Conservation (phyloP, 2,113 vertebrate genomes). For the Malurus alboscapulatus region DNA sequence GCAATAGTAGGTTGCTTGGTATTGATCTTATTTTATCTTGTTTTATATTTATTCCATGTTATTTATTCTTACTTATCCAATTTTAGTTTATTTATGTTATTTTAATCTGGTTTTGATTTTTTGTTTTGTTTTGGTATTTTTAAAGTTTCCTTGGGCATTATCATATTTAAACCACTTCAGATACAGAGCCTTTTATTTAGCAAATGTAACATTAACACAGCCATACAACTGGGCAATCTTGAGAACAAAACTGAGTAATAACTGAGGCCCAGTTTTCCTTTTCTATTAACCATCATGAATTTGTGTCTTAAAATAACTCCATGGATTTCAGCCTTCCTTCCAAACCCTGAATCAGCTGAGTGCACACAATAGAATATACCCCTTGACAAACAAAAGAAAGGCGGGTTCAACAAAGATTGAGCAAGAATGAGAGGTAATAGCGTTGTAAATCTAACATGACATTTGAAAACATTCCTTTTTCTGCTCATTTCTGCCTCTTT, state of each 20-base stretch:
- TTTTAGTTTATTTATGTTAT: neutral
- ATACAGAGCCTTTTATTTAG: neutral
- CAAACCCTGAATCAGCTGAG: neutral
- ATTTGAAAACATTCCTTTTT: constrained; percentile 17
- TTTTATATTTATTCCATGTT: neutral
- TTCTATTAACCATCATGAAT: neutral
- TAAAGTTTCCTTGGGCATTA: neutral
- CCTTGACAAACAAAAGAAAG: neutral
- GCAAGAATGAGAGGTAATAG: neutral
- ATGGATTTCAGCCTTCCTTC: neutral
- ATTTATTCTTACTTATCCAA: neutral
- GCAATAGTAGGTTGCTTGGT: neutral
- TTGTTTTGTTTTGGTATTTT: neutral
- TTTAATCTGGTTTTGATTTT: neutral
- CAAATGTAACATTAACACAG: neutral
- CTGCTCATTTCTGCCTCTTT: neutral
- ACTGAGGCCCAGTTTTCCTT: neutral
- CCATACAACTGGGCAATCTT: neutral
- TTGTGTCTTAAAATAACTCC: neutral
- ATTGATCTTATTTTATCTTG: neutral
- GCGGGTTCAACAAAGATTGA: neutral
- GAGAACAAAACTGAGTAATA: neutral
- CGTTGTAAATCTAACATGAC: neutral
- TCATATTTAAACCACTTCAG: neutral
- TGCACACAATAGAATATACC: neutral